These are phyloP conservation scores for Synaphobranchus kaupii DNA, from an alignment of 2,797 vertebrate genomes.

Conservation along the genomic window DNA sequence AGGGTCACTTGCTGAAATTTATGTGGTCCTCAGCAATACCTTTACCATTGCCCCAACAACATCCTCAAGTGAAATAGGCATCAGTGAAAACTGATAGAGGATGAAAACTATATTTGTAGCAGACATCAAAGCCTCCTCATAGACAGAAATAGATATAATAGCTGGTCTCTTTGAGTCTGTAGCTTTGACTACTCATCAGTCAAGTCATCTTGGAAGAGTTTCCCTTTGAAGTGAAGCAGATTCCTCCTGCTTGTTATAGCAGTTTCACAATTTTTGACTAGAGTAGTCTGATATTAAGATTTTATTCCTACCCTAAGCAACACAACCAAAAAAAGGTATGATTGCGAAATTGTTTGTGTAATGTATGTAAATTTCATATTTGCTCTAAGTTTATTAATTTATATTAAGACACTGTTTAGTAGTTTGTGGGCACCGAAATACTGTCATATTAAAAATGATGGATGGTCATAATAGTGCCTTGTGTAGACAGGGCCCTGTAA, in stretches of 20 bases:
- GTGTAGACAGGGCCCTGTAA: neutral
- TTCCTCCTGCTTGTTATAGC: neutral
- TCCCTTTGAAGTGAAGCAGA: neutral
- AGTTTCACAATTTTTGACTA: neutral
- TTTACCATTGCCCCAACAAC: neutral
- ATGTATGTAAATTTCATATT: neutral
- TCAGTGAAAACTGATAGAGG: conserved; percentile 12
- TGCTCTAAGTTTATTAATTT: neutral
- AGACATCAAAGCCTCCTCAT: conserved; percentile 8
- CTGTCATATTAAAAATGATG: neutral
- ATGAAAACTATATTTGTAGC: conserved; percentile 25
- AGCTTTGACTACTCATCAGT: neutral
- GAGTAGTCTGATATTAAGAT: neutral
- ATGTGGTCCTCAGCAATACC: neutral
- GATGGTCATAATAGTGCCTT: neutral
- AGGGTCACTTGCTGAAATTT: neutral
- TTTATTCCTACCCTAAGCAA: neutral
- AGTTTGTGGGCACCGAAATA: neutral
- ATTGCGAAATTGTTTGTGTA: neutral
- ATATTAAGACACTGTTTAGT: neutral
- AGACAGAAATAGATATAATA: neutral
- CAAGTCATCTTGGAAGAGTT: neutral
- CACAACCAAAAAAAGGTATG: neutral
- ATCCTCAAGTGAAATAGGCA: neutral
- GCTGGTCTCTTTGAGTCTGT: neutral